Evolutionary conservation across 2,113 vertebrate genomes (phyloP).

Genomic region (Aix galericulata): DNA sequence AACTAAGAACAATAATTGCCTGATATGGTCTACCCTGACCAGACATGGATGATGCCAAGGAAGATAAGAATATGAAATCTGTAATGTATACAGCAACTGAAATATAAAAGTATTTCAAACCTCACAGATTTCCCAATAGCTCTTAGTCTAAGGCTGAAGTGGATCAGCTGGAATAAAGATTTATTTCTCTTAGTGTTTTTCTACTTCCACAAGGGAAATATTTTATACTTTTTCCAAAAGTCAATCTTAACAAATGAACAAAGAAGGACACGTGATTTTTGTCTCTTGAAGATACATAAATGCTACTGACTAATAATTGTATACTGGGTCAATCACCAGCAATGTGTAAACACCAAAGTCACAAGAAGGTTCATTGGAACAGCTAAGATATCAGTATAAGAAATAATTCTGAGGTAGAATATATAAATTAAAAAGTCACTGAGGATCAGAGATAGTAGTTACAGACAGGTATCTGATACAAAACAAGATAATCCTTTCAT

Average conservation of each 20-base stretch:
- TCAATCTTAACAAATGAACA: background rate
- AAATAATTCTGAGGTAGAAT: background rate
- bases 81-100: background rate
- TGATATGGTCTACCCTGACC: background rate
- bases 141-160: constrained; percentile 6
- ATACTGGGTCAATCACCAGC: background rate
- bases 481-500: background rate
- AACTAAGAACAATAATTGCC: background rate
- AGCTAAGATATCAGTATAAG: background rate
- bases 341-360: background rate
- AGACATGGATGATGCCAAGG: background rate
- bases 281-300: background rate
- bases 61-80: constrained; percentile 21
- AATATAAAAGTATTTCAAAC: background rate
- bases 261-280: background rate
- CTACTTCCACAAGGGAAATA: background rate
- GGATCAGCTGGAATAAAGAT: background rate
- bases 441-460: background rate
- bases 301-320: background rate
- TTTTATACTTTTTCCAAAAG: background rate
- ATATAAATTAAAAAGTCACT: background rate
- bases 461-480: background rate
- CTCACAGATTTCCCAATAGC: background rate
- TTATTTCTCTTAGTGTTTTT: background rate
- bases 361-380: background rate